Evolutionary conservation across 2,797 vertebrate genomes (phyloP).

Genomic region (Margarornis squamiger): DNA sequence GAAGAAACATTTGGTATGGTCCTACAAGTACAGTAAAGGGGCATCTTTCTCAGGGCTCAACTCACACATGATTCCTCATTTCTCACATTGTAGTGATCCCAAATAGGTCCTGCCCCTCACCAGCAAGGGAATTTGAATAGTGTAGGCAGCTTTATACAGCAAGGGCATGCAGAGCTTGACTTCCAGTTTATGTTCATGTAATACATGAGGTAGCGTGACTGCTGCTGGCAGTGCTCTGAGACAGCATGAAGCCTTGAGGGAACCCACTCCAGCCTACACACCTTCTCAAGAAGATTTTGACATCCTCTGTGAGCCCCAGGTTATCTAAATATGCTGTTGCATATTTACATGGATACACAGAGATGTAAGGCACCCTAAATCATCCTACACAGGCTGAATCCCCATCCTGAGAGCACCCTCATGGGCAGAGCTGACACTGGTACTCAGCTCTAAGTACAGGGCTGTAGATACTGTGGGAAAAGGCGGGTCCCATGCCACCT

Average conservation of each 20-base stretch:
- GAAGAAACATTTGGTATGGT: not conserved
- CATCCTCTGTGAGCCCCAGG: fast-evolving
- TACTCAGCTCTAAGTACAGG: fast-evolving
- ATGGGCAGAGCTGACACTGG: not conserved
- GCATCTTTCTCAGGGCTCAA: not conserved
- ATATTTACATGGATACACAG: not conserved
- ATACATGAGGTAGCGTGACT: not conserved
- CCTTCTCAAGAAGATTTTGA: not conserved
- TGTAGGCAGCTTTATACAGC: not conserved
- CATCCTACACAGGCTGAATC: not conserved
- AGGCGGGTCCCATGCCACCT: fast-evolving
- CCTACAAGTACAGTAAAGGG: not conserved
- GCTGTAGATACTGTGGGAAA: not conserved
- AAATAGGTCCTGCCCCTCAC: not conserved
- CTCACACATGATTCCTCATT: not conserved
- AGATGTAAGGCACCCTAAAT: not conserved
- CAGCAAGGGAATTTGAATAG: not conserved
- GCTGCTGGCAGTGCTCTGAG: not conserved
- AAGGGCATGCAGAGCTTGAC: not conserved
- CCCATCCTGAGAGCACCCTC: not conserved
- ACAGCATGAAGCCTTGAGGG: not conserved
- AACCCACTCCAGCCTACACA: not conserved
- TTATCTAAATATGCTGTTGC: not conserved
- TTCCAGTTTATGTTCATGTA: not conserved
- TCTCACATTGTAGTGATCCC: fast-evolving